Evolutionary conservation across 2,113 vertebrate genomes (phyloP).

Genomic region (Struthidea cinerea): DNA sequence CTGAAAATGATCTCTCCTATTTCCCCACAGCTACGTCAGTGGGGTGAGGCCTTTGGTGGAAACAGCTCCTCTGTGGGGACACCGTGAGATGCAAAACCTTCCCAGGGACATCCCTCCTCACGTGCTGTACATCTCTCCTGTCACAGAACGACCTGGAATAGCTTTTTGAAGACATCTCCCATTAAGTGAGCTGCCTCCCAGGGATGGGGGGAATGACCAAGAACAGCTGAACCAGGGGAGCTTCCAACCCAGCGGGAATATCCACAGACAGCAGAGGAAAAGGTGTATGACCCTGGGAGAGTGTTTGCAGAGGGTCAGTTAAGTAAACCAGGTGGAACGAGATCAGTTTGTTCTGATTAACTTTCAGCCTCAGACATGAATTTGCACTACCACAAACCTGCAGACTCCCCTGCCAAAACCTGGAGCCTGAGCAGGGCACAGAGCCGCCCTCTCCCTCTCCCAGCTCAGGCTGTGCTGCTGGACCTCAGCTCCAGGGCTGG

Average conservation of each 20-base stretch:
- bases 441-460: neutral
- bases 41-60: neutral
- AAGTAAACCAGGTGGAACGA: neutral
- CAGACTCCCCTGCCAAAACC: neutral
- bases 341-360: neutral
- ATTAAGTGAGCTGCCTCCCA: neutral
- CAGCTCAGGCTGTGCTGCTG: neutral
- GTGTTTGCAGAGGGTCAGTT: neutral
- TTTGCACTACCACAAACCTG: neutral
- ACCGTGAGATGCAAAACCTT: neutral
- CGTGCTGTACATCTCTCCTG: neutral
- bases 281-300: neutral
- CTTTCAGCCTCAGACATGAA: neutral
- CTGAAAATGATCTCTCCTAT: neutral
- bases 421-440: neutral
- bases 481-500: neutral
- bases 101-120: neutral
- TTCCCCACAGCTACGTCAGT: neutral
- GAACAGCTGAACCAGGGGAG: neutral
- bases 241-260: neutral
- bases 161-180: slow-evolving; percentile 17
- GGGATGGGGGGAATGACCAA: neutral
- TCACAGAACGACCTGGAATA: neutral
- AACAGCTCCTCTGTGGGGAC: neutral
- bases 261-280: neutral